Percentiles rank a stretch among this genome's conserved stretches.
phyloP scores from a whole-genome alignment of 2,888 invertebrate species.

The Mystacides longicornis region DNA sequence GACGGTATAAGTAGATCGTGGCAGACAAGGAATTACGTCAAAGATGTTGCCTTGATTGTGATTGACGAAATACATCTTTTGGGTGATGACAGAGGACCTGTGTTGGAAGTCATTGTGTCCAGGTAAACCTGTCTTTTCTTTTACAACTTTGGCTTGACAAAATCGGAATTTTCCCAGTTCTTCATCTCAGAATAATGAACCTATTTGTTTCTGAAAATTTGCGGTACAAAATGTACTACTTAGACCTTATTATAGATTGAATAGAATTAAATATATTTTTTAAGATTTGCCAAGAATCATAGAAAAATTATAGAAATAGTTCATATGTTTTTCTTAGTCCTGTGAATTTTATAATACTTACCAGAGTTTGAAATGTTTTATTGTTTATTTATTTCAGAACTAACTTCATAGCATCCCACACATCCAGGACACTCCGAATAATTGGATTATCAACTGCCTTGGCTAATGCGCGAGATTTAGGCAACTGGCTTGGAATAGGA shows the following conservation, averaged over 20 bases:
- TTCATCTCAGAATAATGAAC: no score
- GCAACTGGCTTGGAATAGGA: slow-evolving; percentile 90
- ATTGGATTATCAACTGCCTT: slow-evolving; percentile 95
- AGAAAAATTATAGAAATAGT: no score
- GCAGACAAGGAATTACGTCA: slow-evolving; percentile 94
- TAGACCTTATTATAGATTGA: no score
- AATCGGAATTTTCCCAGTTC: no score
- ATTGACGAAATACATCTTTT: slow-evolving; percentile 98
- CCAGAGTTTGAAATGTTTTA: no score
- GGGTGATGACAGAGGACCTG: slow-evolving; percentile 83
- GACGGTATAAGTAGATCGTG: slow-evolving; percentile 98
- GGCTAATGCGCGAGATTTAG: slow-evolving; percentile 94
- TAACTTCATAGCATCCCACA: slow-evolving; percentile 91
- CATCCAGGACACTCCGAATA: slow-evolving; percentile 73
- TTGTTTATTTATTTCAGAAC: slow-evolving; percentile 50
- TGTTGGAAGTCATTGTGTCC: slow-evolving; percentile 95
- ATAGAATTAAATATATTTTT: no score
- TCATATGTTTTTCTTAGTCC: no score
- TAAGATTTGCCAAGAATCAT: no score
- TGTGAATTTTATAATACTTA: no score
- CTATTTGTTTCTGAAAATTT: no score
- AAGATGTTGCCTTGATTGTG: slow-evolving; percentile 82
- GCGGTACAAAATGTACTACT: no score
- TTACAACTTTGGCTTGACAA: not conserved
- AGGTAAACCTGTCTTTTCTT: slow-evolving; percentile 33